Conservation (phyloP, 2,888 invertebrate genomes). For the Heliconius aoede region DNA sequence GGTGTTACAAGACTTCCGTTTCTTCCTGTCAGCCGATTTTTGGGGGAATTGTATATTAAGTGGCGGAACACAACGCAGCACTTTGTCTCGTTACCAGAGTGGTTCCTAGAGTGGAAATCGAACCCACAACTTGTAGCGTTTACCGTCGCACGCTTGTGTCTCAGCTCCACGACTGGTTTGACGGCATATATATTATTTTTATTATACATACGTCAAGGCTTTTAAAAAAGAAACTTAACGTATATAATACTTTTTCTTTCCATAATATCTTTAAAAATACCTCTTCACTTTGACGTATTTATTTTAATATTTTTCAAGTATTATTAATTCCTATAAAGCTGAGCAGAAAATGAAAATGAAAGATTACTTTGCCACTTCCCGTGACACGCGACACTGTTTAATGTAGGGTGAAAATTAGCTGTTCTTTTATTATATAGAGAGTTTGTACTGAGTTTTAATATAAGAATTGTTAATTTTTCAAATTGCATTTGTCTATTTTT, state of each 20-base stretch:
- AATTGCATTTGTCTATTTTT: too few relatives aligned
- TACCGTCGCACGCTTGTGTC: too few relatives aligned
- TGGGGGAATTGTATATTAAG: too few relatives aligned
- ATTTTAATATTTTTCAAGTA: conserved; percentile 12
- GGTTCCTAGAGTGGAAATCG: too few relatives aligned
- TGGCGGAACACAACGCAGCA: too few relatives aligned
- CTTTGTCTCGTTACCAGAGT: too few relatives aligned
- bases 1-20: too few relatives aligned
- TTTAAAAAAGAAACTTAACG: neutral
- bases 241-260: neutral
- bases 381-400: conserved; percentile 14
- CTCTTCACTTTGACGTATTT: neutral
- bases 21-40: too few relatives aligned
- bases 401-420: conserved; percentile 17
- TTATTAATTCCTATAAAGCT: conserved; percentile 23
- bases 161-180: too few relatives aligned
- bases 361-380: conserved; percentile 15
- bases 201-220: neutral
- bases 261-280: neutral
- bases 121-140: too few relatives aligned
- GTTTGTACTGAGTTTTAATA: neutral
- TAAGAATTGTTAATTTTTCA: neutral
- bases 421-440: conserved; percentile 1
- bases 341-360: conserved; percentile 10
- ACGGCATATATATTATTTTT: too few relatives aligned